Evolutionary conservation across 2,888 invertebrate genomes (phyloP).

Genomic region (Melipona beecheii): DNA sequence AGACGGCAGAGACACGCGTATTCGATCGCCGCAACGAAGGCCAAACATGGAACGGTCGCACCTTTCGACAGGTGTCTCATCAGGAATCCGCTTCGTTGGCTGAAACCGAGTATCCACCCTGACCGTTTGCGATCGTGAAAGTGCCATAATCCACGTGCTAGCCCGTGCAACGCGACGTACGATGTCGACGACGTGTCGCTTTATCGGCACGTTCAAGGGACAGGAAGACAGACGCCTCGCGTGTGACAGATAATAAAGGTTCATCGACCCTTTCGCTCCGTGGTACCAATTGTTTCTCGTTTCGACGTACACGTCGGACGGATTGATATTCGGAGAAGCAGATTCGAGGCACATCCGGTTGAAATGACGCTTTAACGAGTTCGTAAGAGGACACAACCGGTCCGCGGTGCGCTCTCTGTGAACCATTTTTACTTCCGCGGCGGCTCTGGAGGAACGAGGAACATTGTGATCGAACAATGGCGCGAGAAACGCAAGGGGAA

Average conservation of each 20-base stretch:
- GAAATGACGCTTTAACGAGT: constrained; percentile 14
- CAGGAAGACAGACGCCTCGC: background rate
- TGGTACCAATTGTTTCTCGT: constrained; percentile 28
- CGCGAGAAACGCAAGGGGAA: background rate
- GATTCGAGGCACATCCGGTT: constrained; percentile 7
- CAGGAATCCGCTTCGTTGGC: constrained; percentile 71
- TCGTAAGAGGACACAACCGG: constrained; percentile 32
- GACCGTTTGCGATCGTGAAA: constrained; percentile 62
- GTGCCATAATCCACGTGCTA: constrained; percentile 46
- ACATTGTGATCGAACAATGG: background rate
- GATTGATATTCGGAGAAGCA: constrained; percentile 17
- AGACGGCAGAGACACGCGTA: background rate
- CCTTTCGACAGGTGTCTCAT: constrained; percentile 64
- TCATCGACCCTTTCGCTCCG: constrained; percentile 15
- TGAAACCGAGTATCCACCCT: constrained; percentile 47
- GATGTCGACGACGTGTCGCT: background rate
- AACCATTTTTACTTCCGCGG: constrained; percentile 20
- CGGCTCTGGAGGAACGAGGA: background rate
- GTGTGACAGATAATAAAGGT: constrained; percentile 40
- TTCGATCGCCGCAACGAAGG: constrained; percentile 27
- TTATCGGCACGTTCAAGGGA: constrained; percentile 31
- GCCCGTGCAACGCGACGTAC: background rate
- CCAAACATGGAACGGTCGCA: constrained; percentile 28
- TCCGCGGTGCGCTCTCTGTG: background rate
- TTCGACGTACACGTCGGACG: constrained; percentile 15